phyloP scores from a whole-genome alignment of 37 sponge, comb jelly and placozoan species.

The Geodia barretti region DNA sequence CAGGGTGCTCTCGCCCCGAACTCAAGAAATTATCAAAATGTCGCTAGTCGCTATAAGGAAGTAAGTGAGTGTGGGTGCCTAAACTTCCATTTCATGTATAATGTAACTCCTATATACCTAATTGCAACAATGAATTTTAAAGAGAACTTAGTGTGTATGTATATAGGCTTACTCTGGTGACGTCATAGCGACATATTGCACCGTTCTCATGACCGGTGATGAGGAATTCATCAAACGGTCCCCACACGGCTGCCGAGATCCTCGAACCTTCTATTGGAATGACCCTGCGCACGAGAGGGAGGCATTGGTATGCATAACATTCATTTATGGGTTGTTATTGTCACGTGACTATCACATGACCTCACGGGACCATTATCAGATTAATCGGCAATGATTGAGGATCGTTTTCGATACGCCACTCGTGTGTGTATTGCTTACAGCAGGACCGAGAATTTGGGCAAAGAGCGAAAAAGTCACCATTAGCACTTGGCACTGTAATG shows the following conservation, averaged over 20 bases:
- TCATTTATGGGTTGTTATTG: no score
- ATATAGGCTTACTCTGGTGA: constrained; percentile 15
- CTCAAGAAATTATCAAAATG: neutral
- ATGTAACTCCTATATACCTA: neutral
- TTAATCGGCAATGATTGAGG: no score
- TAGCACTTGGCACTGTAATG: no score
- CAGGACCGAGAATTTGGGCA: no score
- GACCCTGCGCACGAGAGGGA: constrained; percentile 1
- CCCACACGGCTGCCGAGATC: constrained; percentile 92
- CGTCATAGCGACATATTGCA: constrained; percentile 63
- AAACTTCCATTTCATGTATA: constrained; percentile 4
- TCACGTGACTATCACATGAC: no score
- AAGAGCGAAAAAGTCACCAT: no score
- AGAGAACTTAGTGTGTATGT: no score
- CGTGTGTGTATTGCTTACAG: no score
- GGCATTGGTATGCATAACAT: no score
- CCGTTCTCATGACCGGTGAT: constrained; percentile 96
- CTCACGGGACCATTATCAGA: no score
- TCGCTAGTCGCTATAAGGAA: neutral
- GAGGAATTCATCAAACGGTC: constrained; percentile 83
- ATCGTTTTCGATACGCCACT: no score
- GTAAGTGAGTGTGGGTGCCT: neutral
- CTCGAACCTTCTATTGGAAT: constrained; percentile 33
- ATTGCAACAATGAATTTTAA: neutral
- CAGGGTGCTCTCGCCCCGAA: no score